These are phyloP conservation scores for Autographa gamma DNA, from an alignment of 2,888 invertebrate species.

Conservation along the genomic window DNA sequence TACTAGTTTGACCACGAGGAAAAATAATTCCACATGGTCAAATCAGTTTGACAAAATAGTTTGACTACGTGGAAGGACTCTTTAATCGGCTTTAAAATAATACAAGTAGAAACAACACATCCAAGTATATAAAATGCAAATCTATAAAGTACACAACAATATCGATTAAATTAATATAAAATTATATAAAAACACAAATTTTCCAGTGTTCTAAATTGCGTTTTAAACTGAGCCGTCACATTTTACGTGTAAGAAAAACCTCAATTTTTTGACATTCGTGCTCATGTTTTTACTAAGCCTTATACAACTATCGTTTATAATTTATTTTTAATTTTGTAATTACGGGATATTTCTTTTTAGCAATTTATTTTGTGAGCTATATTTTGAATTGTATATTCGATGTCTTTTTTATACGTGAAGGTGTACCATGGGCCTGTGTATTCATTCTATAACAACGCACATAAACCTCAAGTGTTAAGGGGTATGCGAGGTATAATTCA, in stretches of 20 bases:
- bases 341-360: background rate
- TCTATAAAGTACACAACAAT: background rate
- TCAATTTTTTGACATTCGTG: background rate
- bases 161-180: no score
- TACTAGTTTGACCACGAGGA: no score
- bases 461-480: constrained; percentile 10
- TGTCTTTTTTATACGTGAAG: constrained; percentile 15
- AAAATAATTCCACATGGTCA: no score
- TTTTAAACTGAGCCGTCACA: background rate
- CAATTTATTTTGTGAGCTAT: background rate
- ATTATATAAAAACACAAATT: background rate
- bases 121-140: background rate
- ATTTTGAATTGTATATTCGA: background rate
- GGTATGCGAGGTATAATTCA: constrained; percentile 6
- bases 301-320: background rate
- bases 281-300: background rate
- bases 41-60: no score
- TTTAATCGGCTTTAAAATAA: no score
- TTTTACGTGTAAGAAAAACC: background rate
- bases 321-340: background rate
- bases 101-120: background rate
- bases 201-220: background rate
- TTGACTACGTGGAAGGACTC: no score
- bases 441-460: constrained; percentile 8
- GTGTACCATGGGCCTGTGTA: constrained; percentile 13